Base-by-base conservation (phyloP, 2,113 vertebrate species). In the Chaenocephalus aceratus region DNA sequence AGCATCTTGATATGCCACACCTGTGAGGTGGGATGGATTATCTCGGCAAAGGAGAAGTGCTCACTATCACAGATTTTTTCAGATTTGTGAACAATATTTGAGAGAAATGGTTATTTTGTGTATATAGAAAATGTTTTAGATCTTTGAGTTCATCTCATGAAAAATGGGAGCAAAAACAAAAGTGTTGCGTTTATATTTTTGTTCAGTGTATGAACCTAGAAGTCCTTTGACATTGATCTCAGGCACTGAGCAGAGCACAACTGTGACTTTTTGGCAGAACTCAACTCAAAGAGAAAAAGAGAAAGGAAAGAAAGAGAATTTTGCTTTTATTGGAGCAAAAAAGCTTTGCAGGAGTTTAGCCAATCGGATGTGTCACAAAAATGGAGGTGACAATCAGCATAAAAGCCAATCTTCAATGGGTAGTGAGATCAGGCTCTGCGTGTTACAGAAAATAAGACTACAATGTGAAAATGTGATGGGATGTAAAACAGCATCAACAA, bases 201-300 rank as follows among this genome's bases (percentile, higher is more conserved):
- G 21, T 21, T 21, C 21, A 21, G 21, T 21, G 21, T 21, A 21
- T 41, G 26, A 64, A 30, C 8, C 6, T 46, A 30, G 26, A 18
- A 67, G 49, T 64, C 16, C 14, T 23, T 3, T 10, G 62, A 58
- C 34, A 30, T 1, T 30, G n/a, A 72, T 72, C 8, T 56, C 49
- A 46, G 6, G 1, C 21, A 21, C n/a, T 54, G 56, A 86, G 54
- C 44, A 74, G 58, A 79, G 44, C 6, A 16, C 71, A 73, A 62
- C 44, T 76, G 72, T 82, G 75, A 85, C 79, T 66, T 66, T 71
- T 75, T 23, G 60, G 23, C 66, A 79, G 41, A 54, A 53, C 5
- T 48, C 30, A 58, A 62, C 15, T 67, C 45, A 65, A 64, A 65
- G 23, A 53, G 45, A 72, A 67, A 23, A 52, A 0, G n/a, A 64